Percentiles rank a stretch among this genome's conserved stretches.
phyloP scores from a whole-genome alignment of 2,113 vertebrate genomes.

The Bostrychus sinensis region DNA sequence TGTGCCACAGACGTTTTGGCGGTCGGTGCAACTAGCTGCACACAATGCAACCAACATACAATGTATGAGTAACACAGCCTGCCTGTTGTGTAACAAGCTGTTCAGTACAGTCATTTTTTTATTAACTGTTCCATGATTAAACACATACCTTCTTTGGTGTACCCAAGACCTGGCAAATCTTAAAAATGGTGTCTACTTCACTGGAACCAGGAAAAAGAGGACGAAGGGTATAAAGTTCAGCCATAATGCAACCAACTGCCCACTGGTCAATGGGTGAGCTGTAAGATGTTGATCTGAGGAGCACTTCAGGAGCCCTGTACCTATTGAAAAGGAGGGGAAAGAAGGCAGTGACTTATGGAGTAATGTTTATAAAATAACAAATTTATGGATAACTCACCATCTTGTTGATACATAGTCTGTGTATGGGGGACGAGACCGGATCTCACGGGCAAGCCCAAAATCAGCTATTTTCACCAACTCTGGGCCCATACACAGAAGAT shows the following conservation, averaged over 20 bases:
- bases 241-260: conserved; percentile 98
- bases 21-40: too few relatives aligned
- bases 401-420: conserved; percentile 97
- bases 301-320: conserved; percentile 96
- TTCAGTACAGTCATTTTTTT: too few relatives aligned
- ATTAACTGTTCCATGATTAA: not conserved
- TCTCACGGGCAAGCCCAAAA: conserved; percentile 95
- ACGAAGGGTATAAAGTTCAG: conserved; percentile 92
- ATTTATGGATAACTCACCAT: conserved; percentile 77
- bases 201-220: conserved; percentile 97
- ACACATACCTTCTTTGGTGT: conserved; percentile 90
- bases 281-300: conserved; percentile 90
- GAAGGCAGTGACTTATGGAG: not conserved
- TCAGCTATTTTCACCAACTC: conserved; percentile 98
- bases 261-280: conserved; percentile 97
- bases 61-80: not conserved
- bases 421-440: conserved; percentile 94
- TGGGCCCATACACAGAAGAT: conserved; percentile 96
- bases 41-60: too few relatives aligned
- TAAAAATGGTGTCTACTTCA: conserved; percentile 98
- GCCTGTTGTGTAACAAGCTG: too few relatives aligned
- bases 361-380: not conserved
- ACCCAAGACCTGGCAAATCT: conserved; percentile 97
- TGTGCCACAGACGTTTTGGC: not conserved
- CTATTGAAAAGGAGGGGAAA: conserved; percentile 65